A percentile compares a stretch with the other conserved stretches of the same genome.
These are phyloP conservation scores for Lepidurus apus DNA, from an alignment of 1,140 invertebrate species.

Conservation along the genomic window DNA sequence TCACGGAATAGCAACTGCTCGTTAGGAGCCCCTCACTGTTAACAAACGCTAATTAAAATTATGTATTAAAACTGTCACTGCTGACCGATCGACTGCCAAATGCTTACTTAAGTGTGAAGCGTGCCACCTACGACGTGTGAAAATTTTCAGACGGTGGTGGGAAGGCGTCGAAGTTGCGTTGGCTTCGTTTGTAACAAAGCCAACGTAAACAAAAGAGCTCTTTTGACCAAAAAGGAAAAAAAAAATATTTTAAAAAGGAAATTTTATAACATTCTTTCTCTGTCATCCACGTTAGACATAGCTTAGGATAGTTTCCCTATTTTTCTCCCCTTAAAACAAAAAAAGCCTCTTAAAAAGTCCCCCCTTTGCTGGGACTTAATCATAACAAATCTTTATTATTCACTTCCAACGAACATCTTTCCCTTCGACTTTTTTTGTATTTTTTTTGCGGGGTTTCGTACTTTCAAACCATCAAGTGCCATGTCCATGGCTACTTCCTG, in stretches of 20 bases:
- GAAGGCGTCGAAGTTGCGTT: not conserved
- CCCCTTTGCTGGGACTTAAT: not conserved
- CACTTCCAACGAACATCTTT: not conserved
- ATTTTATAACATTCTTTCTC: not conserved
- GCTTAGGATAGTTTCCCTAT: not conserved
- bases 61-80: not conserved
- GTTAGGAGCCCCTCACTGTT: not conserved
- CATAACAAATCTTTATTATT: not conserved
- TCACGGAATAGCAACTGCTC: not conserved
- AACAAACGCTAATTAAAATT: not conserved
- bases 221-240: not conserved
- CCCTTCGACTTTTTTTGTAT: not conserved
- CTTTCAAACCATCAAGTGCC: conserved; percentile 1
- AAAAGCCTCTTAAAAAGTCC: not conserved
- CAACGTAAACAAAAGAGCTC: not conserved
- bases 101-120: not conserved
- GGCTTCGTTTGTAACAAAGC: not conserved
- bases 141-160: not conserved
- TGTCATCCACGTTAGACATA: not conserved
- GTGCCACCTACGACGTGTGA: conserved; percentile 1
- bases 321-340: not conserved
- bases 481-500: conserved; percentile 11
- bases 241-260: not conserved
- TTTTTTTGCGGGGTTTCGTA: not conserved
- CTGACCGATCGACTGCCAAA: not conserved